Percentiles rank a stretch among this genome's conserved stretches.
Conservation (phyloP, 2,888 invertebrate genomes). For the Anticlea derivata region DNA sequence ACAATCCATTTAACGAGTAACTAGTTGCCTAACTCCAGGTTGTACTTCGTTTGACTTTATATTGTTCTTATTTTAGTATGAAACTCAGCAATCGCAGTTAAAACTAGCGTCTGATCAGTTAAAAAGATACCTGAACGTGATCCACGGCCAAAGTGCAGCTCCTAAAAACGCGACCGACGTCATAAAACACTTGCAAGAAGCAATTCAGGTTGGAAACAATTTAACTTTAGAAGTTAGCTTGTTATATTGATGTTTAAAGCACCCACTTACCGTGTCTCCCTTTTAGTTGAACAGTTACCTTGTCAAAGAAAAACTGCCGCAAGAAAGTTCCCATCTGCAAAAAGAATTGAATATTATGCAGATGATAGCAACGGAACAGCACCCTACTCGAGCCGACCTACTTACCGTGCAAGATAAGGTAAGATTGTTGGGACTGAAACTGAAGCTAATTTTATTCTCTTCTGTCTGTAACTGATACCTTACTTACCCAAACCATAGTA, state of each 20-base stretch:
- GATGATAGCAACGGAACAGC: conserved; percentile 86
- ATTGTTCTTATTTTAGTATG: conserved; percentile 52
- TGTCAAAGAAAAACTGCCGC: conserved; percentile 90
- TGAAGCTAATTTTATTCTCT: conserved; percentile 18
- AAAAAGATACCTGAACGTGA: conserved; percentile 86
- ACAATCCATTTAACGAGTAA: not conserved
- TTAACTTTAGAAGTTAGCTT: conserved; percentile 26
- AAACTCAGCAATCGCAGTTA: conserved; percentile 73
- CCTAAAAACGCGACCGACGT: conserved; percentile 85
- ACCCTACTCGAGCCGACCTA: conserved; percentile 86
- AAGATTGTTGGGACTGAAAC: conserved; percentile 22
- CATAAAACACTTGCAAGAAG: conserved; percentile 89
- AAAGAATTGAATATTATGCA: conserved; percentile 88
- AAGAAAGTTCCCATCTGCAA: conserved; percentile 86
- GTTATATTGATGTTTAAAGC: conserved; percentile 28
- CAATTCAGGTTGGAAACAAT: conserved; percentile 82
- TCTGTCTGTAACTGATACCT: conserved; percentile 5
- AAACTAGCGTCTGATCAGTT: conserved; percentile 82
- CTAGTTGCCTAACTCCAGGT: conserved; percentile 4
- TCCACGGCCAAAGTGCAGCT: conserved; percentile 76
- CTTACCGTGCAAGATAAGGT: conserved; percentile 86
- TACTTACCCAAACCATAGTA: not conserved
- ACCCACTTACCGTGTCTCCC: conserved; percentile 29
- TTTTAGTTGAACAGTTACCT: conserved; percentile 87
- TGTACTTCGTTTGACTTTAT: conserved; percentile 8